These are phyloP conservation scores for Botia kubotai DNA, from an alignment of 2,797 vertebrate species.

Conservation along the genomic window DNA sequence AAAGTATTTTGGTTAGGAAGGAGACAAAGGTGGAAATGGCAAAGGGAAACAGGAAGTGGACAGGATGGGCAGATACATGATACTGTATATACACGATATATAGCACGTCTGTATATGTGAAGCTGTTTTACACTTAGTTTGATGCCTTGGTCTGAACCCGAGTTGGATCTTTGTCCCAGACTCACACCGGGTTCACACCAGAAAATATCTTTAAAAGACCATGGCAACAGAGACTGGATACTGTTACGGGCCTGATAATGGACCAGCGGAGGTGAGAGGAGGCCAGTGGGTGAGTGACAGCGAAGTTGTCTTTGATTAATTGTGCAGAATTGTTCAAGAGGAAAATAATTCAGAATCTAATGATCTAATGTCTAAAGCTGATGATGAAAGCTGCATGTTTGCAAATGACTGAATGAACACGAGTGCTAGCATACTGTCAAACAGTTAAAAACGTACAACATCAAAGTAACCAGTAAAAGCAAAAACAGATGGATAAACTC, in stretches of 20 bases:
- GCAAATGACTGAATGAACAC: not conserved
- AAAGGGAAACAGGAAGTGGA: slow-evolving; percentile 62
- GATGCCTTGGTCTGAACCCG: not conserved
- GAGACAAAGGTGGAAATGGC: slow-evolving; percentile 66
- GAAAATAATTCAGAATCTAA: not conserved
- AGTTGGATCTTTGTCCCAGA: not conserved
- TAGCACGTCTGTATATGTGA: slow-evolving; percentile 70
- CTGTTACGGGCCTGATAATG: not conserved
- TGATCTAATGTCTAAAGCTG: slow-evolving; percentile 2
- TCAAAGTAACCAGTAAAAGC: not conserved
- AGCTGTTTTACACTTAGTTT: slow-evolving; percentile 44
- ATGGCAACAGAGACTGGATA: not conserved
- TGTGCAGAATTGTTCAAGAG: not conserved
- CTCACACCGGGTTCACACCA: too few relatives aligned
- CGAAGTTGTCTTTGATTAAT: not conserved
- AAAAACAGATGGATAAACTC: not conserved
- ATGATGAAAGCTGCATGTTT: not conserved
- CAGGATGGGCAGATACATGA: slow-evolving; percentile 60
- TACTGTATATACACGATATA: slow-evolving; percentile 77
- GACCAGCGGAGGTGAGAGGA: slow-evolving; percentile 2
- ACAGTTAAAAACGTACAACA: not conserved
- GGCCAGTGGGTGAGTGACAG: not conserved
- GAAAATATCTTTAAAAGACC: not conserved
- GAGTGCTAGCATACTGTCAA: not conserved
- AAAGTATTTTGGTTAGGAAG: slow-evolving; percentile 80